phyloP scores from a whole-genome alignment of 2,113 vertebrate genomes.

The Corythornis vintsioides region DNA sequence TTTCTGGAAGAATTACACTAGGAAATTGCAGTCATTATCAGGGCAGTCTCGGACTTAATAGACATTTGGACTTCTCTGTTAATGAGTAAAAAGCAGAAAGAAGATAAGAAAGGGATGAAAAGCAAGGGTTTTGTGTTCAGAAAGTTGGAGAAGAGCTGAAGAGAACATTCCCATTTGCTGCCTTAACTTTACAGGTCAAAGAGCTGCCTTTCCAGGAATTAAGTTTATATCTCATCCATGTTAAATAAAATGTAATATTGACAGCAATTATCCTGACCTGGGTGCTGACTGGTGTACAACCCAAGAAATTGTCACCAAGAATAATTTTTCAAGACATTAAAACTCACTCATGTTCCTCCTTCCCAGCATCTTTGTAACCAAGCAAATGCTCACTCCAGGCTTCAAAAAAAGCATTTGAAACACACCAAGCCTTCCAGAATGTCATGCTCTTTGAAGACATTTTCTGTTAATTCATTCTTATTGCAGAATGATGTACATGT shows the following conservation, averaged over 20 bases:
- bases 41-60: background rate
- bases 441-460: background rate
- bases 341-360: background rate
- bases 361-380: background rate
- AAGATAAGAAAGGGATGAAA: background rate
- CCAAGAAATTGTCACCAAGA: background rate
- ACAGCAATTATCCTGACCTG: background rate
- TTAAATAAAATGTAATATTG: background rate
- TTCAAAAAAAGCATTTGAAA: background rate
- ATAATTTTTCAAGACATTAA: background rate
- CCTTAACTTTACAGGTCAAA: background rate
- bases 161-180: background rate
- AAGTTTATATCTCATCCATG: background rate
- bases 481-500: background rate
- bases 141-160: background rate
- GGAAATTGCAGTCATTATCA: conserved; percentile 5
- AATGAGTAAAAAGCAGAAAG: background rate
- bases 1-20: conserved; percentile 16
- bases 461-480: background rate
- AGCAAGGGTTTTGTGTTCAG: background rate
- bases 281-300: background rate
- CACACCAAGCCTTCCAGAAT: background rate
- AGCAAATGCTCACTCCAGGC: background rate
- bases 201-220: background rate
- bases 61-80: background rate